Evolutionary conservation across 2,888 invertebrate species (phyloP), one percentile per base, ranked within the genome.

Genomic region (Sinohyriopsis cumingii): DNA sequence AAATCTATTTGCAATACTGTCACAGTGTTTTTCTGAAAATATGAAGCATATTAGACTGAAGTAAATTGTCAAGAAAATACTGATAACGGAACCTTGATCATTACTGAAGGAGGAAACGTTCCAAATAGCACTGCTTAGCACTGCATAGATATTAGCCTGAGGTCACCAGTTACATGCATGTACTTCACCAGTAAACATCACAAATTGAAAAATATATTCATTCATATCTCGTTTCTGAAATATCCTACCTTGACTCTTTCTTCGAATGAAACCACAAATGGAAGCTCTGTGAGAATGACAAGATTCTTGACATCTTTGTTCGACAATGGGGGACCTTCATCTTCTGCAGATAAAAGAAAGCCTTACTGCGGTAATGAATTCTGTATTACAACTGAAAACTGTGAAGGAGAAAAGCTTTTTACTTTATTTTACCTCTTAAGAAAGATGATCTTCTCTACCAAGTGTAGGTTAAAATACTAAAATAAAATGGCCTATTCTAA

Each of bases 201-300:
- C 15, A 45, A 45, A 45, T 45, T 45, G 3, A 45, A 12, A 45
- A 45, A 45, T n/a, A 33, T 45, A 45, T 15, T 45, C 45, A 15
- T 45, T 12, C 45, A 45, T 45, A 45, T 15, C 45, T 15, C 3
- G 15, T 45, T 45, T 45, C 3, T 45, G 12, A 45, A 15, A 55
- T 20, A 5, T 24, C 74, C 94, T 71, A 97, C 94, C 75, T 95
- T 92, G 7, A 98, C 96, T 74, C 99, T 92, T 72, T 96, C 95
- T 80, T 94, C 94, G 89, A 99, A 99, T 19, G 96, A 94, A 63
- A 99, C 94, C 20, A 97, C 94, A 91, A 99, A 99, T 0, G 99
- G 99, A 75, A 99, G 94, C 90, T 98, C 96, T 71, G 95, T 94
- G 24, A 99, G 91, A 73, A 99, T 94, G 0, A 96, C 95, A 61